Evolutionary conservation across 2,113 vertebrate species (phyloP), one percentile per base, ranked within the genome.

Genomic region (Phoenicopterus ruber): DNA sequence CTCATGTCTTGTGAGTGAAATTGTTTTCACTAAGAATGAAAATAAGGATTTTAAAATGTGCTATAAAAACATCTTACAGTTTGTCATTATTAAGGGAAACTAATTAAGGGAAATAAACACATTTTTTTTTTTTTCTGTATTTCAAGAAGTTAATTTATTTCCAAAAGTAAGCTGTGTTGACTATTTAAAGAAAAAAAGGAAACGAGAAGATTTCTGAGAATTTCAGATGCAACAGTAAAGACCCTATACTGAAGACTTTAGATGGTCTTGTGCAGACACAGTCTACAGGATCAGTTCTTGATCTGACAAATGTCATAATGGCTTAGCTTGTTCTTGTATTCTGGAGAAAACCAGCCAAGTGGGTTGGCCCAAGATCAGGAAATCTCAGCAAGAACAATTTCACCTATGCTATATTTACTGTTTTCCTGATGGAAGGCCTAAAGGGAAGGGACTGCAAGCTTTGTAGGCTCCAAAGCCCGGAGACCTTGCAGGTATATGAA

Each of bases 201-300:
- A 52, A 21, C 5, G 0, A 36, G 20, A 88, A 44, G 1, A 17
- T 83, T 83, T 72, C 46, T 70, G 16, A 81, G 55, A 54, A 62
- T 28, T 89, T 93, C 63, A 66, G 15, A 25, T 74, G 29, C 24
- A 46, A 25, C 2, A 22, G 4, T 32, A 38, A 47, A 65, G 22
- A 40, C 47, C 7, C 8, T 25, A 9, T 50, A 28, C 10, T 3
- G 29, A 76, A 62, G 8, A 36, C 3, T 62, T 69, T 13, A 47
- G 24, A 71, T 7, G 12, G 0, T 0, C 1, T 69, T 74, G 20
- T 57, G 34, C 16, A 38, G 47, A 13, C 9, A 32, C 11, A 80
- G 6, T 5, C 26, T 49, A 40, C 15, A 65, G 24, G 36, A 65
- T 10, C 58, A 32, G 22, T 78, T 89, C 46, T 94, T n/a, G 17